Evolutionary conservation across 2,888 invertebrate genomes (phyloP), one percentile per base, ranked within the genome.

Genomic region (Spisula solida): DNA sequence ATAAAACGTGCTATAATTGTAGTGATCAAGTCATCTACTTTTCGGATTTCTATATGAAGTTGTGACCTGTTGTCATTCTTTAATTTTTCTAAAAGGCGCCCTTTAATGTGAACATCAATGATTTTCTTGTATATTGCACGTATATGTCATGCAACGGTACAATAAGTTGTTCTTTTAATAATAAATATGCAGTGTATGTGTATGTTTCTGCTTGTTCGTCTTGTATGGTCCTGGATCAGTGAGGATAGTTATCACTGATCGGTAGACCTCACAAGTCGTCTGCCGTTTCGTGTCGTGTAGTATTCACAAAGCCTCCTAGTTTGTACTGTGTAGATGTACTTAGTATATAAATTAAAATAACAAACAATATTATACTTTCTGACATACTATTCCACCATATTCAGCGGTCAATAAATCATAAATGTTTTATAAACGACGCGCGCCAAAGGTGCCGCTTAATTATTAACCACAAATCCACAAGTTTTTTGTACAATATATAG

Each of bases 321-420:
- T 25, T 18, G 75, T 75, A 41, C 41, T 20, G 25, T 34, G 2
- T 75, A 18, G 14, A 75, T 75, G 12, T 75, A 31, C 16, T 31
- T 34, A 75, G 14, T 16, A 34, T 34, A 75, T 75, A 34, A 75
- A 75, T 75, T 31, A 75, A 31, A 34, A 75, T 20, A 75, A 75
- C 75, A 75, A 25, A 75, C 34, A 31, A 25, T 75, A 34, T 75
- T 75, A 75, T 75, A 18, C 31, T 14, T 75, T 75, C 31, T 34
- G 75, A 34, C 75, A 75, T 75, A 18, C 16, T 34, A 70, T 70
- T 75, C 16, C 31, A 31, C 25, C 31, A 34, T 18, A 34, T n/a
- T 25, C 12, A 75, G n/a, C 25, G 8, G 75, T 75, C 75, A 31
- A 75, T 75, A 75, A 75, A 75, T 75, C 75, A 75, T 75, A 31